Base-by-base conservation (phyloP, 2,113 vertebrate species). In the Paradoxurus hermaphroditus region DNA sequence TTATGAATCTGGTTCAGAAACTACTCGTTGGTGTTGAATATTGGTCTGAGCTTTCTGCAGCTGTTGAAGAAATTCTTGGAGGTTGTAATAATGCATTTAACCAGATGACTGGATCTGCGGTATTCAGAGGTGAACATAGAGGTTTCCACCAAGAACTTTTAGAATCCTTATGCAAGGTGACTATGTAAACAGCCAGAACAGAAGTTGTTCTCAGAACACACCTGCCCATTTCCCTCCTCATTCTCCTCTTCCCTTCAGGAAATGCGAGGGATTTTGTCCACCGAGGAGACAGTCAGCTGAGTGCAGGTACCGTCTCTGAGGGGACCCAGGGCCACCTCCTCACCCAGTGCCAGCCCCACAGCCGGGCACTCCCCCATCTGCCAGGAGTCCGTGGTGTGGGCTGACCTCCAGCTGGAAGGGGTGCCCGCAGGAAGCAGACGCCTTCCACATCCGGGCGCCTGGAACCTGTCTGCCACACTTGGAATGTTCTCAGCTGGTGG, bases 1-100 rank as follows among this genome's bases (percentile, higher is more conserved):
- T 53, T 79, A 91, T 81, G 59, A 85, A 87, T 56, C 56, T 49
- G 34, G 46, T 53, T 19, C 77, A 90, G 41, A 92, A 83, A 79
- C 34, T 13, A 44, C 11, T 4, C 0, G 34, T 36, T 19, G 39
- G 49, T 39, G 2, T 14, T 29, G 44, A 65, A 12, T 34, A 23
- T 49, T 1, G 0, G 23, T 16, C 21, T 10, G 27, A 68, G 65
- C 7, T 8, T 53, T 46, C 90, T 83, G 53, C 36, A 73, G 51
- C 5, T 0, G 18, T 5, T 31, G 67, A 39, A 16, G 51, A 62
- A 18, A 39, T 29, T 27, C 59, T 44, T 13, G 16, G 31, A 34
- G 39, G 39, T 3, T 23, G 23, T 44, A 15, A 18, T 25, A 7
- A 56, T 4, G 39, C 31, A 0, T 59, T 63, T n/a, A n/a, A 1